Conservation (phyloP, 2,113 vertebrate genomes). For the Plectropomus leopardus region DNA sequence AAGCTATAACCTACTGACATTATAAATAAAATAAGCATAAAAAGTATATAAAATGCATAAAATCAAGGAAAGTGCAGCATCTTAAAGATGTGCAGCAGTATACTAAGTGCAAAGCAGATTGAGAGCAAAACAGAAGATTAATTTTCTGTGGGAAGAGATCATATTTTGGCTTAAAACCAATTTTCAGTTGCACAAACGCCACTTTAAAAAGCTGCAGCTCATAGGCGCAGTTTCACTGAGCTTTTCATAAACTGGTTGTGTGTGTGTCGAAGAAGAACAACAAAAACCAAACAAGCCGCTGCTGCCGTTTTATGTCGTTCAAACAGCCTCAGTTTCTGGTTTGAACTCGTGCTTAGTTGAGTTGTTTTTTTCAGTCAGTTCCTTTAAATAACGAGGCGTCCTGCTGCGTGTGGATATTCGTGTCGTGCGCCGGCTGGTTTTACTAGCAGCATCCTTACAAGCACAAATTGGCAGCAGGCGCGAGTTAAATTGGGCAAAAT, state of each 20-base stretch:
- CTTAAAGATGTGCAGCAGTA: no score
- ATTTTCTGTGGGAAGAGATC: no score
- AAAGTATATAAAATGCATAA: no score
- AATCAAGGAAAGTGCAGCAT: no score
- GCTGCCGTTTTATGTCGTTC: neutral
- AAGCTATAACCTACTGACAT: no score
- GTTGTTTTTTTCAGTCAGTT: constrained; percentile 18
- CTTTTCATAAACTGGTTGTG: neutral
- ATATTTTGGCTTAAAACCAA: no score
- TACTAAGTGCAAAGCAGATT: no score
- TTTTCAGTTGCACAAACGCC: no score
- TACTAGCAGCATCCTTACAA: neutral
- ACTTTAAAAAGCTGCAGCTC: no score
- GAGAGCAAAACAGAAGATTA: no score
- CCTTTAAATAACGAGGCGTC: constrained; percentile 32
- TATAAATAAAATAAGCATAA: no score
- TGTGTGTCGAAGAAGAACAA: neutral
- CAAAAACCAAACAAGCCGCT: neutral
- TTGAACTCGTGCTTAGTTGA: neutral
- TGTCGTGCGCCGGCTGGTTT: constrained; percentile 10
- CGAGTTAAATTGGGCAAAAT: constrained; percentile 17
- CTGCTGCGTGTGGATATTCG: constrained; percentile 29
- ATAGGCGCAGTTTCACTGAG: neutral
- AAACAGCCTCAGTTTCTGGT: neutral
- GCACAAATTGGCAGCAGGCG: neutral